Base-by-base conservation (phyloP, 2,888 invertebrate species). In the Aphidoletes aphidimyza region DNA sequence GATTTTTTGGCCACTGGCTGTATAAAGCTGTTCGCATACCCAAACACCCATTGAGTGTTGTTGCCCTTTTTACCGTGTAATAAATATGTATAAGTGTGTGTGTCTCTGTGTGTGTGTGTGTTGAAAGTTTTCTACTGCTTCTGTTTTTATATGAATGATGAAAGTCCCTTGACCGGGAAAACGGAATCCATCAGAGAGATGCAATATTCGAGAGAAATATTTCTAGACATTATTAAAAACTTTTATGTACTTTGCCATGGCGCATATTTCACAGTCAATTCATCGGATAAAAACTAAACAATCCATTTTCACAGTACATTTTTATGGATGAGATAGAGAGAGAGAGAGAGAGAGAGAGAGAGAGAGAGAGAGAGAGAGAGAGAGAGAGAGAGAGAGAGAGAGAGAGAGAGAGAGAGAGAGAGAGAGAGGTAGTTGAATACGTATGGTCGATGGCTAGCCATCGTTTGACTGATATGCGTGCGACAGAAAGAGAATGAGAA, bases 131-230 rank as follows among this genome's bases (percentile, higher is more conserved):
- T 47, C 17, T 47, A 2, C 17, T 47, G 2, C 19, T 14, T 19
- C 19, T 47, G 2, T 39, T 39, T 39, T 47, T 47, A 17, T 47
- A 17, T 19, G 8, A 19, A 19, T 47, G 47, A 47, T 47, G 47
- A 19, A 47, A n/a, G n/a, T n/a, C n/a, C n/a, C n/a, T n/a, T n/a
- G n/a, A n/a, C n/a, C n/a, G n/a, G n/a, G n/a, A n/a, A n/a, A n/a
- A n/a, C n/a, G n/a, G n/a, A n/a, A n/a, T n/a, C n/a, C n/a, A 14
- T 47, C 47, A 17, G 39, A 47, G 47, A 22, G 54, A 5, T 54
- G 54, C n/a, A 54, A 54, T 54, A 54, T 54, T 54, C 54, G n/a
- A 3, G n/a, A n/a, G 54, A 54, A 54, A 22, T 54, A 54, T 54
- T 11, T 54, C 54, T 11, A 3, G n/a, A 22, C 54, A 54, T 26